phyloP scores from a whole-genome alignment of 2,113 vertebrate genomes.

The Dunckerocampus dactyliophorus region DNA sequence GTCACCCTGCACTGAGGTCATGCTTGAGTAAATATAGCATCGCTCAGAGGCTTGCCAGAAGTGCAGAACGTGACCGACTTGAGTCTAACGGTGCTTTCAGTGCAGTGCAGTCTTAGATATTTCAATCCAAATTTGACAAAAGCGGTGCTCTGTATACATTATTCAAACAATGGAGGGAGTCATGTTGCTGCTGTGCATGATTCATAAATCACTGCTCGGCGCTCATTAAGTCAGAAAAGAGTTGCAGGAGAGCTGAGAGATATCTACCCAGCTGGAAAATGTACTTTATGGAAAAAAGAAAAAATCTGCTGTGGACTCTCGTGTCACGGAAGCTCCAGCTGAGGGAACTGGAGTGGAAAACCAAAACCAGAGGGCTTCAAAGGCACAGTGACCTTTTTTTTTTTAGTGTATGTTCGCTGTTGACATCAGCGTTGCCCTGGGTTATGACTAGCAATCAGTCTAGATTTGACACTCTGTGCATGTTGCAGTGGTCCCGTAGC shows the following conservation, averaged over 20 bases:
- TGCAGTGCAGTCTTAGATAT: not conserved
- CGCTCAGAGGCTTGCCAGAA: conserved; percentile 36
- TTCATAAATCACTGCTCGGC: conserved; percentile 6
- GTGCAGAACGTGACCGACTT: conserved; percentile 30
- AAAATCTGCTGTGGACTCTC: conserved; percentile 16
- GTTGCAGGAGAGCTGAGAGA: conserved; percentile 5
- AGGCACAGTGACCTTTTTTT: conserved; percentile 20
- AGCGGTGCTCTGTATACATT: not conserved
- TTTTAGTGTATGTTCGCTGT: conserved; percentile 10
- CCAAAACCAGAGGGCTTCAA: conserved; percentile 31
- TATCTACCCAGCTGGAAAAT: conserved; percentile 25
- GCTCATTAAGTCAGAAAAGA: conserved; percentile 6
- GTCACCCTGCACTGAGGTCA: conserved; percentile 40
- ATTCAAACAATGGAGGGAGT: not conserved
- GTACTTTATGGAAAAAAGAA: not conserved
- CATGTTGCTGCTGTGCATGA: conserved; percentile 12
- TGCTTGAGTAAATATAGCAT: conserved; percentile 55
- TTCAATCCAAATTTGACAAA: not conserved
- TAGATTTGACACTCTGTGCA: conserved; percentile 7
- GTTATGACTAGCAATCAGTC: conserved; percentile 7
- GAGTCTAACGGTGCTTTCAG: not conserved
- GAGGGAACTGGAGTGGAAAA: conserved; percentile 58
- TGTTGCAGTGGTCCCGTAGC: conserved; percentile 1
- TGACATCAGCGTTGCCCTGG: conserved; percentile 7
- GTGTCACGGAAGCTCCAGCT: conserved; percentile 30